Percentiles rank a stretch among this genome's conserved stretches.
phyloP scores from a whole-genome alignment of 2,797 vertebrate species.

The Fistularia commersonii region DNA sequence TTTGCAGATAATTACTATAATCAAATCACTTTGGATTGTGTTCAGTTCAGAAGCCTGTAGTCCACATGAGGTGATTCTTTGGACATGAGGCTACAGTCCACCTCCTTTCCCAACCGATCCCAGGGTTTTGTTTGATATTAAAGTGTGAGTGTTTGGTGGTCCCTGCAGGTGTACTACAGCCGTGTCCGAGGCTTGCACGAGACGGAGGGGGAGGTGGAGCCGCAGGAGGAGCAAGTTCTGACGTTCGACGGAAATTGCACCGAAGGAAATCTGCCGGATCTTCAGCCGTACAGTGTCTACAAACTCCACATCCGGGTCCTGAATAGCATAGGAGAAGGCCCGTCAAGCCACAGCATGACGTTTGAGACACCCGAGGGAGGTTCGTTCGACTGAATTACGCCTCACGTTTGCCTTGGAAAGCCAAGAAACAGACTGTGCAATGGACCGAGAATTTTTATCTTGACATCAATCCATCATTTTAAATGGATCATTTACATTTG shows the following conservation, averaged over 20 bases:
- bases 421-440: too few relatives aligned
- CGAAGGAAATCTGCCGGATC: constrained; percentile 82
- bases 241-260: constrained; percentile 85
- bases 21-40: too few relatives aligned
- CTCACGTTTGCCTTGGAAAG: background rate
- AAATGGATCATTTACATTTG: too few relatives aligned
- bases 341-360: constrained; percentile 74
- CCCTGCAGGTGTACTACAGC: constrained; percentile 85
- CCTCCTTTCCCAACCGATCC: too few relatives aligned
- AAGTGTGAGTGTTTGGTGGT: background rate
- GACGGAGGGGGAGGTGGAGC: constrained; percentile 68
- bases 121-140: too few relatives aligned
- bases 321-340: constrained; percentile 92
- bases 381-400: constrained; percentile 45
- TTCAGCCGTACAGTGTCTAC: constrained; percentile 88
- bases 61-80: too few relatives aligned
- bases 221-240: constrained; percentile 77
- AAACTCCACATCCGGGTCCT: constrained; percentile 82
- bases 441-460: too few relatives aligned
- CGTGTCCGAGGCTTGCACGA: constrained; percentile 76
- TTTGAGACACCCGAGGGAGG: constrained; percentile 94
- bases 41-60: too few relatives aligned
- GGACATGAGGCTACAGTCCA: too few relatives aligned
- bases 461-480: too few relatives aligned
- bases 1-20: too few relatives aligned